Base-by-base conservation (phyloP, 2,797 vertebrate genomes). In the Xiphorhynchus erythropygius region DNA sequence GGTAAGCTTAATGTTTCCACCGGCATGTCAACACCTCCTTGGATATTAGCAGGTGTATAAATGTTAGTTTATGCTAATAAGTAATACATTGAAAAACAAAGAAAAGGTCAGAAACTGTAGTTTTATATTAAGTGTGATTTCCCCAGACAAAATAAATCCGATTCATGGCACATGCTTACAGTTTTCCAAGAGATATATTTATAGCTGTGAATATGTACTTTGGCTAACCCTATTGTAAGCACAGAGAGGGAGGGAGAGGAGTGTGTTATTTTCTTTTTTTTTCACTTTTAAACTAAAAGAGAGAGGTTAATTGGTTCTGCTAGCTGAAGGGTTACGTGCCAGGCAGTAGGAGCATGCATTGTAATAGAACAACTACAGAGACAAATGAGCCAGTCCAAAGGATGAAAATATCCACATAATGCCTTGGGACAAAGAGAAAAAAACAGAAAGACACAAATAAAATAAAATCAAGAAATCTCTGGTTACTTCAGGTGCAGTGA, bases 261-360 rank as follows among this genome's bases (percentile, higher is more conserved):
- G 57, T 3, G 17, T 2, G 32, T 18, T 32, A 19, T 53, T 53
- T 32, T 32, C 16, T 52, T 7, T 30, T 23, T 91, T 89, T 78
- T 91, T 59, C 42, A 89, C 65, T 93, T 90, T 82, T 94, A 93
- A 80, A 92, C 65, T 84, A 96, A 71, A 93, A 92, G 91, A 92
- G 84, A 62, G 75, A 92, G 91, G 92, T 96, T 97, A 97, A 97
- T 98, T 97, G 91, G 70, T 85, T 97, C 95, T 84, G 44, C 85
- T 95, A 93, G 87, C 75, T 84, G 91, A 92, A 94, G 86, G 95
- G 96, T 87, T 90, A 53, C 50, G 44, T 16, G 82, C 85, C 90
- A 97, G 69, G 60, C 80, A 90, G 63, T 7, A 2, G 83, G 57
- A 94, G 57, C 59, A 82, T 12, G 60, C 84, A 90, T 22, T 92